Conservation (phyloP, 2,113 vertebrate species). For the Erythrolamprus reginae region DNA sequence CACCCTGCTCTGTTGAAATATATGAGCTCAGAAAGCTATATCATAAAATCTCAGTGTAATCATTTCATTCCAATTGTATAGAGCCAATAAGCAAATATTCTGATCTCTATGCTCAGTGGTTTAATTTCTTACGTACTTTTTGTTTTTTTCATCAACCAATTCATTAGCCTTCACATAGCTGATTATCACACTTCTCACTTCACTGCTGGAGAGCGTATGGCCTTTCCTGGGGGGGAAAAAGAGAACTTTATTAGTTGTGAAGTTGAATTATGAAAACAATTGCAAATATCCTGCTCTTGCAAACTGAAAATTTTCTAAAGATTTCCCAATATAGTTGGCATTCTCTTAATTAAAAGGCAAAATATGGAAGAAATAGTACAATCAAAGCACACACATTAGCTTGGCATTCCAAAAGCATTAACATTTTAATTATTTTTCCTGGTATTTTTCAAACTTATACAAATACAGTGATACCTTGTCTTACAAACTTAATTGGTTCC, state of each 20-base stretch:
- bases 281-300: neutral
- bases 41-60: neutral
- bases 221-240: constrained; percentile 83
- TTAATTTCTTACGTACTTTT: constrained; percentile 76
- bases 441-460: neutral
- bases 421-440: neutral
- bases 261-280: neutral
- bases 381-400: neutral
- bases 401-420: neutral
- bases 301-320: neutral
- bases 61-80: neutral
- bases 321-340: neutral
- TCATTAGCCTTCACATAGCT: constrained; percentile 87
- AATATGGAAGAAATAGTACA: too few relatives aligned
- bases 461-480: too few relatives aligned
- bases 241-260: neutral
- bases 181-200: constrained; percentile 81
- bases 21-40: neutral
- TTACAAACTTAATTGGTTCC: too few relatives aligned
- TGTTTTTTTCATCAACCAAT: constrained; percentile 83
- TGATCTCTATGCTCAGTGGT: neutral
- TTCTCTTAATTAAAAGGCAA: neutral
- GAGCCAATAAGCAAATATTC: neutral
- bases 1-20: too few relatives aligned
- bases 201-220: constrained; percentile 72